Percentiles rank a stretch among this genome's conserved stretches.
Evolutionary conservation across 2,888 invertebrate species (phyloP).

Genomic region (Leptopilina drosophilae): DNA sequence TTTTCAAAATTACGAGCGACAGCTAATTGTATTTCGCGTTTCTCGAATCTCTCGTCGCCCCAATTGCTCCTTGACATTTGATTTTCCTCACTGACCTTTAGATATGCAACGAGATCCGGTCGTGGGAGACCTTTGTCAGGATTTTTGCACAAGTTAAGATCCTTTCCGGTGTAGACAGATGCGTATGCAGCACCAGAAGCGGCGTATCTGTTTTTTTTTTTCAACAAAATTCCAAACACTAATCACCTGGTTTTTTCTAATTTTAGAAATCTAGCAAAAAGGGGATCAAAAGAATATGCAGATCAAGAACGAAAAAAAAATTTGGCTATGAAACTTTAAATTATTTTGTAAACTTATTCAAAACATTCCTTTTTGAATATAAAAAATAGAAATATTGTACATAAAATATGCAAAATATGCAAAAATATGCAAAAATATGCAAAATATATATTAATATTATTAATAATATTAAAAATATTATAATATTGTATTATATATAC

Average conservation of each 20-base stretch:
- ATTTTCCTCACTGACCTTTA: conserved; percentile 83
- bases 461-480: too few relatives aligned
- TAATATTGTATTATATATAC: too few relatives aligned
- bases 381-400: too few relatives aligned
- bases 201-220: conserved; percentile 66
- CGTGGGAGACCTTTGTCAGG: conserved; percentile 91
- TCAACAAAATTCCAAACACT: background rate
- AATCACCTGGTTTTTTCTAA: background rate
- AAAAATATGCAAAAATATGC: too few relatives aligned
- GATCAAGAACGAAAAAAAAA: too few relatives aligned
- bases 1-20: conserved; percentile 83
- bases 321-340: too few relatives aligned
- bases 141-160: conserved; percentile 91
- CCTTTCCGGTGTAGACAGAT: conserved; percentile 80
- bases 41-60: conserved; percentile 90
- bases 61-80: conserved; percentile 84
- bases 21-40: conserved; percentile 84
- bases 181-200: conserved; percentile 73
- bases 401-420: too few relatives aligned
- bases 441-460: too few relatives aligned
- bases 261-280: background rate
- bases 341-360: too few relatives aligned
- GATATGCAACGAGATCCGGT: conserved; percentile 91
- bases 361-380: too few relatives aligned
- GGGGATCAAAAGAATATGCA: too few relatives aligned